Conservation (phyloP, 2,113 vertebrate species). For the Rhagologus leucostigma region DNA sequence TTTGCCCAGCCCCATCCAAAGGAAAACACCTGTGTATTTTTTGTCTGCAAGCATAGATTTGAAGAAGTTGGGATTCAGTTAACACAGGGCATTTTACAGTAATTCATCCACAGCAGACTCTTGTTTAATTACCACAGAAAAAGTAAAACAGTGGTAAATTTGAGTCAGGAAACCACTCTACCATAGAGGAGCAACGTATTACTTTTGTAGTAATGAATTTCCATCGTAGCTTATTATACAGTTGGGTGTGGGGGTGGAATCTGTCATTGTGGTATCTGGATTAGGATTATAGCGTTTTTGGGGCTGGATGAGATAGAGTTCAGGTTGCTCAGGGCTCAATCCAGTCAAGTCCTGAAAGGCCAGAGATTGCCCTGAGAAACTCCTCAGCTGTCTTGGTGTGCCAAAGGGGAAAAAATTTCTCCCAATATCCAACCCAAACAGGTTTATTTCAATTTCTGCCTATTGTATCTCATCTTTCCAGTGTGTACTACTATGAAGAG, state of each 20-base stretch:
- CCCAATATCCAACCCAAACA: background rate
- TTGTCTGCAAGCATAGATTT: background rate
- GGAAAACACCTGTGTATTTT: background rate
- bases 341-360: background rate
- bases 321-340: background rate
- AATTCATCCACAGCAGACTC: background rate
- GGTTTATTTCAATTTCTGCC: background rate
- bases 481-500: background rate
- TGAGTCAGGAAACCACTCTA: background rate
- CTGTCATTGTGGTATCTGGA: background rate
- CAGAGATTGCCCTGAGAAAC: background rate
- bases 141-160: background rate
- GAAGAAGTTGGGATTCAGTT: background rate
- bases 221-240: background rate
- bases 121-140: background rate
- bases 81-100: background rate
- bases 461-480: background rate
- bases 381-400: background rate
- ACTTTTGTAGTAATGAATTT: background rate
- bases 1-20: rapidly evolving
- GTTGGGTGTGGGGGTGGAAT: rapidly evolving
- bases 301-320: background rate
- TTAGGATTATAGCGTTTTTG: too few relatives aligned
- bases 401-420: background rate
- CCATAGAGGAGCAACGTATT: rapidly evolving